Evolutionary conservation across 2,888 invertebrate species (phyloP).

Genomic region (Trisateles emortualis): DNA sequence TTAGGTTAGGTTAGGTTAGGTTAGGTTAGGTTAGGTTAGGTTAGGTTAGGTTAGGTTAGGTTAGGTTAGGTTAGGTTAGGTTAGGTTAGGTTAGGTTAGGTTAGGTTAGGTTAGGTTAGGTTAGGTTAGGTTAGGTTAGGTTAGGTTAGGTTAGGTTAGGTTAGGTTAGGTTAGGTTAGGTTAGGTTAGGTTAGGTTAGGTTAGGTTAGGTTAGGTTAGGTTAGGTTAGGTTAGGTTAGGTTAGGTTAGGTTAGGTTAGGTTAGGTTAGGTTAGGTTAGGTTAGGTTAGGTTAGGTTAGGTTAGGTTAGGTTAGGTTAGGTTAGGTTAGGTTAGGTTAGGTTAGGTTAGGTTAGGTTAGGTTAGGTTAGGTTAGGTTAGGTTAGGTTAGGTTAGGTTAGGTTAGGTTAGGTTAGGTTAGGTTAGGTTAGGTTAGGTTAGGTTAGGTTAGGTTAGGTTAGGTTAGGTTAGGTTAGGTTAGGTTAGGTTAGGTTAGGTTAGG

Average conservation of each 20-base stretch:
- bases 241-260: conserved; percentile 2
- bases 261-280: conserved; percentile 2
- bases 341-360: conserved; percentile 2
- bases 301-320: conserved; percentile 2
- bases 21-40: conserved; percentile 19
- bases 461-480: conserved; percentile 2
- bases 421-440: conserved; percentile 2
- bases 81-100: conserved; percentile 7
- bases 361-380: conserved; percentile 2
- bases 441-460: conserved; percentile 2
- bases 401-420: conserved; percentile 2
- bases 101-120: conserved; percentile 5
- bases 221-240: conserved; percentile 2
- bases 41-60: conserved; percentile 22
- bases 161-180: conserved; percentile 2
- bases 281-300: conserved; percentile 2
- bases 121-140: conserved; percentile 4
- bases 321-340: conserved; percentile 2
- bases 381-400: conserved; percentile 2
- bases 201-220: conserved; percentile 2
- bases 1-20: conserved; percentile 20
- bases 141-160: conserved; percentile 2
- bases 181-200: conserved; percentile 2
- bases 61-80: conserved; percentile 14
- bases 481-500: conserved; percentile 2